Evolutionary conservation across 2,797 vertebrate genomes (phyloP), one percentile per base, ranked within the genome.

Genomic region (Hapalemur alaotrensis): DNA sequence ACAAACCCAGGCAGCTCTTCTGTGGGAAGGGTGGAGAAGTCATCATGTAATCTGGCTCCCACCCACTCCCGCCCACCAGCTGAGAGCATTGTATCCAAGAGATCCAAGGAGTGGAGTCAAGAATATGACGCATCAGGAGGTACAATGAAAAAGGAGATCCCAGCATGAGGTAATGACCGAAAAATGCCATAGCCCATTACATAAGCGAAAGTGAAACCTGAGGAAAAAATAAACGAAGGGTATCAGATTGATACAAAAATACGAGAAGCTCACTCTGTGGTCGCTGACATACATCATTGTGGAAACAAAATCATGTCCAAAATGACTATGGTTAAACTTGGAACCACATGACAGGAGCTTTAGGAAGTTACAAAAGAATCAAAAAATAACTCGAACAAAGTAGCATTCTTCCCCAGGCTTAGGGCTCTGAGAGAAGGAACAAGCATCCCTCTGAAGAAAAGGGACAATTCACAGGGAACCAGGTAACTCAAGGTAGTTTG

Each of bases 121-220:
- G 95, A 95, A 41, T 18, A 70, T 97, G 98, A 98, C 38, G 9
- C 96, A 95, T 86, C 67, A 65, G 93, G 95, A 95, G 84, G 83
- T 65, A 97, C 82, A 97, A 96, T 96, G 95, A 5, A 95, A 95
- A 91, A 97, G 94, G 95, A 97, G 96, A 97, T 97, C 96, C 94
- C 81, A 65, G 95, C 70, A 65, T 97, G 94, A 97, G 86, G 95
- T 95, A 96, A 97, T 48, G 84, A 92, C 89, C 28, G 35, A 96
- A 97, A 97, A 98, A 98, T 97, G 96, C 82, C 95, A 87, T 17
- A 93, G 94, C 78, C 85, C 92, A 97, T 98, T 96, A 97, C 97
- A 98, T 96, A 97, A 97, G 97, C 38, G 95, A 97, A 97, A 98
- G 96, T 96, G 97, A 98, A 97, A 96, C 97, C 96, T n/a, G 61